These are phyloP conservation scores for Styela plicata DNA, from an alignment of 23 tunicate species.

Conservation along the genomic window DNA sequence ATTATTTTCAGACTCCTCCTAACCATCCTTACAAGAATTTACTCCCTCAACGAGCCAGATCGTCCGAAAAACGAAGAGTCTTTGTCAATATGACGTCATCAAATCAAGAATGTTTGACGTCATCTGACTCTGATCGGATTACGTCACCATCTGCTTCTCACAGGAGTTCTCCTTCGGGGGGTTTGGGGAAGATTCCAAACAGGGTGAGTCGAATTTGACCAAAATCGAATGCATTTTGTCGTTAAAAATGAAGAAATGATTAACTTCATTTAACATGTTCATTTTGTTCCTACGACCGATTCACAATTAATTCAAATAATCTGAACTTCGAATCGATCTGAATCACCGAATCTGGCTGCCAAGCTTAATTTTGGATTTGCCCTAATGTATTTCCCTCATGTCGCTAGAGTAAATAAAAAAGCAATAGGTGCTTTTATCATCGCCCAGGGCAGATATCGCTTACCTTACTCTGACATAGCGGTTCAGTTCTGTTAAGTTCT, in stretches of 20 bases:
- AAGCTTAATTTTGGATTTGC: too few relatives aligned
- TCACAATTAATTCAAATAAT: too few relatives aligned
- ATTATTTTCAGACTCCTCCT: conserved; percentile 1
- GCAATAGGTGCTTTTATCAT: too few relatives aligned
- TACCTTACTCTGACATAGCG: too few relatives aligned
- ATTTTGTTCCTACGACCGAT: too few relatives aligned
- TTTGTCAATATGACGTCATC: conserved; percentile 6
- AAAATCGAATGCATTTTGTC: background rate
- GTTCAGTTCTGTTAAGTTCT: too few relatives aligned
- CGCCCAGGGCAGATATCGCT: too few relatives aligned
- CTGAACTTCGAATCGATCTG: too few relatives aligned
- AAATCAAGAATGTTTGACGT: conserved; percentile 7
- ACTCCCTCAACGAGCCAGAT: background rate
- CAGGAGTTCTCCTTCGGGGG: conserved; percentile 15
- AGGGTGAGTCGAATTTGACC: background rate
- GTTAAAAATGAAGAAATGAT: background rate
- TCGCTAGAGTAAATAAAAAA: too few relatives aligned
- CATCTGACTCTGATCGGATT: conserved; percentile 25
- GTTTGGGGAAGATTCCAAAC: background rate
- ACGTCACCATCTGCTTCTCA: conserved; percentile 27
- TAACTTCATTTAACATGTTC: too few relatives aligned
- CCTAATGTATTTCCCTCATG: too few relatives aligned
- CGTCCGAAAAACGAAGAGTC: background rate
- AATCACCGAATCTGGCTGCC: too few relatives aligned
- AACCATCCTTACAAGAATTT: background rate